These are phyloP conservation scores for Thelaira solivaga DNA, from an alignment of 2,888 invertebrate genomes.

Conservation along the genomic window DNA sequence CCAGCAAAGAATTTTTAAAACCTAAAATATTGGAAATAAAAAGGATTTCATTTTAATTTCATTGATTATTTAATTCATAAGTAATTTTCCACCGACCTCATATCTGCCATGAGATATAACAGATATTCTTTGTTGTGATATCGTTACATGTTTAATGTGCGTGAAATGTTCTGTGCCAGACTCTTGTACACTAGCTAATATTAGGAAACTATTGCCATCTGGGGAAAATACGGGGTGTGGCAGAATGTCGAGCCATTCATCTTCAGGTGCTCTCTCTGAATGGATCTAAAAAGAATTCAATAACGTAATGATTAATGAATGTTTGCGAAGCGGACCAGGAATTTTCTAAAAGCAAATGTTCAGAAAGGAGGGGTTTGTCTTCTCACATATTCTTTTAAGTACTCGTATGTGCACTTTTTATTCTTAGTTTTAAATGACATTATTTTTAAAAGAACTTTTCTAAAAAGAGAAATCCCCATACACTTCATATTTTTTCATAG, in stretches of 20 bases:
- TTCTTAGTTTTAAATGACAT: too few species aligned
- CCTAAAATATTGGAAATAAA: slow-evolving; percentile 66
- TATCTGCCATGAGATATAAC: slow-evolving; percentile 91
- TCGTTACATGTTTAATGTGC: slow-evolving; percentile 91
- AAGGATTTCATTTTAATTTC: background rate
- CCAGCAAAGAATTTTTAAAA: slow-evolving; percentile 87
- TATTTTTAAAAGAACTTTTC: too few species aligned
- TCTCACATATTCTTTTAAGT: too few species aligned
- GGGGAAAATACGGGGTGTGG: slow-evolving; percentile 90
- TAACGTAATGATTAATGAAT: background rate
- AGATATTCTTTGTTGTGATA: slow-evolving; percentile 88
- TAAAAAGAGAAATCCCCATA: too few species aligned
- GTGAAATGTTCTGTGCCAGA: slow-evolving; percentile 90
- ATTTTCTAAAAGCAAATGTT: too few species aligned
- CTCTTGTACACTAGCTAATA: slow-evolving; percentile 89
- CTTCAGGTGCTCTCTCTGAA: slow-evolving; percentile 88
- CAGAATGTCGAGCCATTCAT: slow-evolving; percentile 91
- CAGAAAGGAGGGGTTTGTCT: too few species aligned
- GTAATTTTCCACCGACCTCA: slow-evolving; percentile 83
- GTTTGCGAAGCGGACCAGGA: background rate
- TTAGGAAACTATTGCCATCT: slow-evolving; percentile 89
- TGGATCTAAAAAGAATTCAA: slow-evolving; percentile 80
- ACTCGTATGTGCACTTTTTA: too few species aligned
- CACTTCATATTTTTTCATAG: too few species aligned
- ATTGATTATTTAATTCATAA: background rate